These are phyloP conservation scores for Cosmorhoe ocellata DNA, from an alignment of 2,888 invertebrate species.

Conservation along the genomic window DNA sequence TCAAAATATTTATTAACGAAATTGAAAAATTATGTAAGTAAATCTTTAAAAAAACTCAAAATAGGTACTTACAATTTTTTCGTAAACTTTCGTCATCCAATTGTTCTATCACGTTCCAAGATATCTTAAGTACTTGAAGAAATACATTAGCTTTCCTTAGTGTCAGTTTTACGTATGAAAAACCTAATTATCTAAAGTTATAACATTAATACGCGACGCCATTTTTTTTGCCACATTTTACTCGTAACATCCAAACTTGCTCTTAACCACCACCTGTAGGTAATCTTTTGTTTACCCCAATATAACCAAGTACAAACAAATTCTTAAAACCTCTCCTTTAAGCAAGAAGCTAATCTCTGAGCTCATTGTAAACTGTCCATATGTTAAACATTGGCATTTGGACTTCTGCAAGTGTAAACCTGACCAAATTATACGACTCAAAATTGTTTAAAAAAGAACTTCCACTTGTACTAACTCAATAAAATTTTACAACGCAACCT, in stretches of 20 bases:
- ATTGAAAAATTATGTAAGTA: too few species aligned
- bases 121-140: too few species aligned
- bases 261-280: conserved; percentile 26
- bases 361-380: conserved; percentile 18
- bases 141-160: too few species aligned
- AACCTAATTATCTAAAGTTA: too few species aligned
- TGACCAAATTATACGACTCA: conserved; percentile 29
- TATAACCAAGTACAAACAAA: conserved; percentile 29
- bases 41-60: too few species aligned
- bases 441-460: conserved; percentile 27
- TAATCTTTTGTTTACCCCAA: conserved; percentile 59
- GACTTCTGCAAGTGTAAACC: conserved; percentile 44
- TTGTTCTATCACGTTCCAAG: too few species aligned
- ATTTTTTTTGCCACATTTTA: background rate
- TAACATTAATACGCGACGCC: too few species aligned
- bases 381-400: conserved; percentile 21
- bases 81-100: too few species aligned
- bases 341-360: conserved; percentile 36
- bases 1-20: too few species aligned
- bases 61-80: too few species aligned
- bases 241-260: conserved; percentile 1
- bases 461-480: conserved; percentile 47
- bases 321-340: conserved; percentile 17
- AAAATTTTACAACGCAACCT: conserved; percentile 53
- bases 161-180: too few species aligned